These are phyloP conservation scores for Momotus momota DNA, from an alignment of 2,797 vertebrate genomes.

Conservation along the genomic window DNA sequence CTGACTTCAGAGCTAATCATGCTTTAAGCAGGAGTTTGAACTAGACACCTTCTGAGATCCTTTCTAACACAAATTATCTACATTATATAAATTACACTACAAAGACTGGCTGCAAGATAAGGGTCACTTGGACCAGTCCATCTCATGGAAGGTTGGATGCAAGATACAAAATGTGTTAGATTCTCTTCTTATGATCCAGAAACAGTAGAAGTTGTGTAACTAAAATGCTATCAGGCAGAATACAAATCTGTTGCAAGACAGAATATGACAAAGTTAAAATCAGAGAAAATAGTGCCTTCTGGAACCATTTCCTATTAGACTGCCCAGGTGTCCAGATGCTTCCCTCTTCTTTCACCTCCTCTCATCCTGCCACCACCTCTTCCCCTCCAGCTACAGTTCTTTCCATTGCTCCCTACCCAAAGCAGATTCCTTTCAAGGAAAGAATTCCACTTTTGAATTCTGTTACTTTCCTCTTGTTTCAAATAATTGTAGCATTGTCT, in stretches of 20 bases:
- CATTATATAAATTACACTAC: too few relatives aligned
- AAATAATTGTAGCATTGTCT: conserved; percentile 70
- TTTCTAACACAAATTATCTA: background rate
- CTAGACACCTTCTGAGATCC: background rate
- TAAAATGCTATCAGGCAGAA: background rate
- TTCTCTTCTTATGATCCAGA: background rate
- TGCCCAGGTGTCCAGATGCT: background rate
- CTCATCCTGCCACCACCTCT: background rate
- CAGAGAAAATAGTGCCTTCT: conserved; percentile 2
- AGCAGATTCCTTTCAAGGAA: conserved; percentile 55
- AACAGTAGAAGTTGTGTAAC: background rate
- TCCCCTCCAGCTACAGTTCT: background rate
- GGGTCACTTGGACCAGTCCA: background rate
- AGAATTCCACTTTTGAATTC: conserved; percentile 44
- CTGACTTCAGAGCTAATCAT: background rate
- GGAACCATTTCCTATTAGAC: background rate
- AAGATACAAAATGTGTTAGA: background rate
- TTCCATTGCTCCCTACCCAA: background rate
- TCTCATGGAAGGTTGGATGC: background rate
- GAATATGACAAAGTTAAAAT: background rate
- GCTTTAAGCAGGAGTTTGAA: background rate
- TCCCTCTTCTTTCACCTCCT: background rate
- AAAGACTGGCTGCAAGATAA: background rate
- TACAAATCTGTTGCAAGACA: background rate
- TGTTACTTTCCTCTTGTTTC: conserved; percentile 52